Evolutionary conservation across 37 sponge, comb jelly and placozoan species (phyloP).

Genomic region (Oscarella lobularis): DNA sequence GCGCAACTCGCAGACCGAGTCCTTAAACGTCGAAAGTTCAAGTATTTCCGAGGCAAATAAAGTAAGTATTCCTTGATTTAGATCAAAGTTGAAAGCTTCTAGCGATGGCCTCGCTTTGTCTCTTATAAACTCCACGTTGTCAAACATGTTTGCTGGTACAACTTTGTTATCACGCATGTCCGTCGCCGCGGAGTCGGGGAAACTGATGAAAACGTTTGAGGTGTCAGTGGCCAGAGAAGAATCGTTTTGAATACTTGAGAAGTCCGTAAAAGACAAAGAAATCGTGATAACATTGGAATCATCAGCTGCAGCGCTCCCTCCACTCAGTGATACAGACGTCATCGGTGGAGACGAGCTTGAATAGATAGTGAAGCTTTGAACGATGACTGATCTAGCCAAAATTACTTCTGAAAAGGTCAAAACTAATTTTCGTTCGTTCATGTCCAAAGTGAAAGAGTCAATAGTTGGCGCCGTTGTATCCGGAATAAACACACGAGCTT

Average conservation of each 20-base stretch:
- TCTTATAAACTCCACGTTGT: no score
- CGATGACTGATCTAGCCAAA: slow-evolving; percentile 18
- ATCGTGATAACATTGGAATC: slow-evolving; percentile 19
- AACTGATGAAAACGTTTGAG: slow-evolving; percentile 42
- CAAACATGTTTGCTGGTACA: no score
- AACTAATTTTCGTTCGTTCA: slow-evolving; percentile 29
- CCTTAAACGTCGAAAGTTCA: no score
- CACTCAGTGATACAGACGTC: slow-evolving; percentile 24
- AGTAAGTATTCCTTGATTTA: no score
- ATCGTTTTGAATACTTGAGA: slow-evolving; percentile 43
- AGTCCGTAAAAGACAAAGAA: slow-evolving; percentile 30
- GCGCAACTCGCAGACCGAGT: no score
- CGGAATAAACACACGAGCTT: slow-evolving; percentile 14
- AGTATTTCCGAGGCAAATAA: no score
- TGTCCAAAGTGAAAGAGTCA: slow-evolving; percentile 35
- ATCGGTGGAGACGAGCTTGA: no score
- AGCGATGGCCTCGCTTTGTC: no score
- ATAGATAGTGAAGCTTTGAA: slow-evolving; percentile 26
- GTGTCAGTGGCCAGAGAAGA: slow-evolving; percentile 22
- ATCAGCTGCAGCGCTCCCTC: slow-evolving; percentile 18
- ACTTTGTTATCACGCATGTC: slow-evolving; percentile 56
- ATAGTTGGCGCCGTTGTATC: slow-evolving; percentile 46
- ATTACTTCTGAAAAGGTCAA: slow-evolving; percentile 80
- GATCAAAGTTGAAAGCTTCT: no score
- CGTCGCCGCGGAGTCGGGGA: slow-evolving; percentile 28